Evolutionary conservation across 2,797 vertebrate species (phyloP), one percentile per base, ranked within the genome.

Genomic region (Myotis myotis): DNA sequence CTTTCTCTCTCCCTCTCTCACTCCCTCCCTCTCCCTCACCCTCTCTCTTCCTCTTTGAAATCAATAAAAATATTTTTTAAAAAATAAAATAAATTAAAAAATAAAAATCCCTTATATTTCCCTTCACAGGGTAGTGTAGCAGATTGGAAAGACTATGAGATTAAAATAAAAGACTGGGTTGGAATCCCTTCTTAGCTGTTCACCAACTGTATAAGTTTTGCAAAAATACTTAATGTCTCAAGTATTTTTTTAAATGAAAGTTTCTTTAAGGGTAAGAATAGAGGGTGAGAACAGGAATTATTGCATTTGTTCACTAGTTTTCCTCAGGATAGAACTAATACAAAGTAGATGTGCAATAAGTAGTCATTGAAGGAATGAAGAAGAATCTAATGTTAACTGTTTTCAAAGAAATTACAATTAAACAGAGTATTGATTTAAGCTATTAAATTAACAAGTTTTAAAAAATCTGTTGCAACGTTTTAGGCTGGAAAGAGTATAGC

Each of bases 401-500:
- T 93, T 71, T 28, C 53, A 93, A 79, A 68, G 38, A 93, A 83
- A 78, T 66, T 66, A 30, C 8, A 82, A 55, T 82, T 79, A 95
- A 89, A 78, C 44, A 44, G 84, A 23, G 25, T 20, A 64, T 66
- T 22, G 33, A 57, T 44, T 20, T n/a, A 83, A 91, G 25, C n/a
- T n/a, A 51, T 51, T 57, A 57, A 92, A 51, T 74, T 60, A 79
- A 82, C 23, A 83, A 30, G 36, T 44, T 55, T 68, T 47, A 8
- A n/a, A 74, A 68, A 87, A 49, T 13, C n/a, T 33, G 12, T 49
- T 85, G 15, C 8, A n/a, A 30, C 3, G 20, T 53, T 49, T 87
- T 51, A 20, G 25, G 10, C 16, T 72, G 33, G 10, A 60, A 76
- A 92, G 25, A 9, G 2, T 8, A n/a, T 17, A 93, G 55, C 28